A percentile compares a stretch with the other conserved stretches of the same genome.
These are phyloP conservation scores for Zele albiditarsus DNA, from an alignment of 2,888 invertebrate genomes.

Conservation along the genomic window DNA sequence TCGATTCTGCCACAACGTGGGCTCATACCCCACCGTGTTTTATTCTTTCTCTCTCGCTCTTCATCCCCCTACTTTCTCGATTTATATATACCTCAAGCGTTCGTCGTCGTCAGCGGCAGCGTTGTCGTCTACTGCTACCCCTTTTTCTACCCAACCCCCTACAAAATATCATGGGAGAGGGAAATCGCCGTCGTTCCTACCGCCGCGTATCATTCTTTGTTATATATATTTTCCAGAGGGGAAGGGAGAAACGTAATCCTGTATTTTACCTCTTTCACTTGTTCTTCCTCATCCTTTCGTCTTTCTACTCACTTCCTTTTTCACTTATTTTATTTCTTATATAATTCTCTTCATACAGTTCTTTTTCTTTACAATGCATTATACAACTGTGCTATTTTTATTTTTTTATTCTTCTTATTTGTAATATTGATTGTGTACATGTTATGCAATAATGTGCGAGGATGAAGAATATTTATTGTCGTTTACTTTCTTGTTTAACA, in stretches of 20 bases:
- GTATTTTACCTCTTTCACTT: constrained; percentile 60
- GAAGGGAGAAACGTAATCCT: constrained; percentile 59
- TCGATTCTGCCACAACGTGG: constrained; percentile 66
- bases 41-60: constrained; percentile 45
- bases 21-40: constrained; percentile 52
- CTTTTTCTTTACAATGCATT: background rate
- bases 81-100: background rate
- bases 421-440: background rate
- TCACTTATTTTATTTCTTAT: constrained; percentile 10
- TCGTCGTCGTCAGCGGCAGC: constrained; percentile 31
- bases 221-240: constrained; percentile 47
- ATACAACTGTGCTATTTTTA: background rate
- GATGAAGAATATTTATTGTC: too few relatives aligned
- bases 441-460: too few relatives aligned
- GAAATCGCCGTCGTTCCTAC: constrained; percentile 46
- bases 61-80: constrained; percentile 16
- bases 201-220: background rate
- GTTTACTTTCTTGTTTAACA: too few relatives aligned
- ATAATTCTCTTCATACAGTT: background rate
- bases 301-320: background rate
- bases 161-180: constrained; percentile 57
- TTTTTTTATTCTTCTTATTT: background rate
- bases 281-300: constrained; percentile 53
- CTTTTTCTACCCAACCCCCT: constrained; percentile 46
- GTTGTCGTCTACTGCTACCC: constrained; percentile 30